phyloP scores from a whole-genome alignment of 2,113 vertebrate genomes.

The Fregetta grallaria region DNA sequence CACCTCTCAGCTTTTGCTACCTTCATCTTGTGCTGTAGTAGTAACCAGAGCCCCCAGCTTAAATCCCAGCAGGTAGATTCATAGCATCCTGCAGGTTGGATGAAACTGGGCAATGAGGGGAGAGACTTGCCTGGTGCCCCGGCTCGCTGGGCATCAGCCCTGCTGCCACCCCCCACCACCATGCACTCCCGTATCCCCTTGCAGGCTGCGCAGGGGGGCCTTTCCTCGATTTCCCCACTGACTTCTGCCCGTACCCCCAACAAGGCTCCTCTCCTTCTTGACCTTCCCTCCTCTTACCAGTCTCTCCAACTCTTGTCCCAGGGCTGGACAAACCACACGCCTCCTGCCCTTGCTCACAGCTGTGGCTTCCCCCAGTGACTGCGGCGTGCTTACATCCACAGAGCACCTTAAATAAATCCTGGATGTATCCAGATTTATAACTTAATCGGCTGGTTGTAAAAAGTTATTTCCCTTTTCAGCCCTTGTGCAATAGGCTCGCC shows the following conservation, averaged over 20 bases:
- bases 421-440: neutral
- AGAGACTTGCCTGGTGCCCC: neutral
- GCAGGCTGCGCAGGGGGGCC: neutral
- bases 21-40: neutral
- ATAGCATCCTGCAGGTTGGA: neutral
- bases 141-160: neutral
- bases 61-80: neutral
- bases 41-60: neutral
- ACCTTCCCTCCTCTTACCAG: neutral
- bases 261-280: neutral
- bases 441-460: constrained; percentile 31
- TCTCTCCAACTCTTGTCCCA: neutral
- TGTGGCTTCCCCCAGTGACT: accelerated
- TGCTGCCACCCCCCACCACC: neutral
- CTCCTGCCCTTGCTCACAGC: neutral
- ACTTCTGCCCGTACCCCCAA: neutral
- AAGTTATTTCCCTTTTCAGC: constrained; percentile 42
- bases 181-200: accelerated
- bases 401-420: neutral
- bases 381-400: neutral
- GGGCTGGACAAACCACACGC: neutral
- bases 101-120: neutral
- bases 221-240: neutral
- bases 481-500: constrained; percentile 2
- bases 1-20: neutral